Evolutionary conservation across 2,797 vertebrate species (phyloP).

Genomic region (Otus scops): DNA sequence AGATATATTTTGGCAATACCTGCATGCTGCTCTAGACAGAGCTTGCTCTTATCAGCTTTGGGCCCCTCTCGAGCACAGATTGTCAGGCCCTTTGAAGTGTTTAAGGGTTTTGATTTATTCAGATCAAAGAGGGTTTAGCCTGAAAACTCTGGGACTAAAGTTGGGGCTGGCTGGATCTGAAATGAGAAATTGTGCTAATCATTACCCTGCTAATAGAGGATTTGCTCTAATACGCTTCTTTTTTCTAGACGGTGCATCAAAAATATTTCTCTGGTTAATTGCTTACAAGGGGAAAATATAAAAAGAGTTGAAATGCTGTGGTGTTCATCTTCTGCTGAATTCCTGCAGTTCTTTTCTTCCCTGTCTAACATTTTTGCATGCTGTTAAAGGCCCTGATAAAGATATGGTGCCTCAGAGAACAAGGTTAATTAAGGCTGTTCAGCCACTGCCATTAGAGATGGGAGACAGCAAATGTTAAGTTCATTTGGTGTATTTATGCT

Average conservation of each 20-base stretch:
- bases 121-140: slow-evolving; percentile 21
- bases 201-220: background rate
- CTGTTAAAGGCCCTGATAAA: background rate
- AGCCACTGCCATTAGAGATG: background rate
- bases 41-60: background rate
- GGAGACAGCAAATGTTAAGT: background rate
- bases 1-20: background rate
- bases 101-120: slow-evolving; percentile 14
- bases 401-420: background rate
- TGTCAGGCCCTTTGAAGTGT: slow-evolving; percentile 26
- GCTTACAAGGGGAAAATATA: background rate
- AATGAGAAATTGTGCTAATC: background rate
- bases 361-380: background rate
- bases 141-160: background rate
- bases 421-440: background rate
- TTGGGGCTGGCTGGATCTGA: background rate
- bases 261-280: slow-evolving; percentile 3
- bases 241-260: background rate
- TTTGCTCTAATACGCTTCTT: background rate
- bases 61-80: background rate
- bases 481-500: background rate
- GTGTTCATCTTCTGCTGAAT: background rate
- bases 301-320: background rate
- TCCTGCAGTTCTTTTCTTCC: background rate
- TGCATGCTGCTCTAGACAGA: background rate